These are phyloP conservation scores for Spodoptera picta DNA, from an alignment of 2,888 invertebrate genomes.

Conservation along the genomic window DNA sequence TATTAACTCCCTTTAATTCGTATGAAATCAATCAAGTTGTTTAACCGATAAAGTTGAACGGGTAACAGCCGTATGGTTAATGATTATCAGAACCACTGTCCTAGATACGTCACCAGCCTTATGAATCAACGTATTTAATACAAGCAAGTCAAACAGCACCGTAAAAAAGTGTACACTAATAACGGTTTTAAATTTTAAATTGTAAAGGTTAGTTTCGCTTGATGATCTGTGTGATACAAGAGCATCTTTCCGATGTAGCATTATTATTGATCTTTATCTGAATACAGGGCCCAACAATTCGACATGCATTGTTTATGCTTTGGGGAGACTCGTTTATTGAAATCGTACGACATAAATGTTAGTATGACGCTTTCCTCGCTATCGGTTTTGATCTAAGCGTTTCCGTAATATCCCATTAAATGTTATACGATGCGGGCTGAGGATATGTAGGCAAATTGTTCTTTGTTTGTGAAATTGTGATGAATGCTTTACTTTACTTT, in stretches of 20 bases:
- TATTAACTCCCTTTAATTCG: conserved; percentile 52
- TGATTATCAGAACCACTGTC: conserved; percentile 58
- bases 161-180: conserved; percentile 8
- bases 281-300: conserved; percentile 74
- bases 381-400: conserved; percentile 60
- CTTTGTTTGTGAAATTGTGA: conserved; percentile 30
- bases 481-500: conserved; percentile 22
- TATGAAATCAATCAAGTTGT: conserved; percentile 55
- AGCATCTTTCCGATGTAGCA: conserved; percentile 61
- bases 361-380: conserved; percentile 57
- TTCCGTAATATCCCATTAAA: conserved; percentile 61
- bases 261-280: conserved; percentile 77
- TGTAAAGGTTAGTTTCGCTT: conserved; percentile 35
- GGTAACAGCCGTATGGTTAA: conserved; percentile 48
- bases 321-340: conserved; percentile 82
- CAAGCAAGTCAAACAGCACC: conserved; percentile 56
- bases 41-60: conserved; percentile 48
- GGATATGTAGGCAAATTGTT: conserved; percentile 48
- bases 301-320: conserved; percentile 86
- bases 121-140: conserved; percentile 55
- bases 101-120: conserved; percentile 57
- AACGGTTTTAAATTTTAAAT: conserved; percentile 14
- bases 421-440: conserved; percentile 67
- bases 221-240: conserved; percentile 53
- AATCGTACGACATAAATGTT: conserved; percentile 80